Evolutionary conservation across 2,888 invertebrate genomes (phyloP), one percentile per base, ranked within the genome.

Genomic region (Macropis europaea): DNA sequence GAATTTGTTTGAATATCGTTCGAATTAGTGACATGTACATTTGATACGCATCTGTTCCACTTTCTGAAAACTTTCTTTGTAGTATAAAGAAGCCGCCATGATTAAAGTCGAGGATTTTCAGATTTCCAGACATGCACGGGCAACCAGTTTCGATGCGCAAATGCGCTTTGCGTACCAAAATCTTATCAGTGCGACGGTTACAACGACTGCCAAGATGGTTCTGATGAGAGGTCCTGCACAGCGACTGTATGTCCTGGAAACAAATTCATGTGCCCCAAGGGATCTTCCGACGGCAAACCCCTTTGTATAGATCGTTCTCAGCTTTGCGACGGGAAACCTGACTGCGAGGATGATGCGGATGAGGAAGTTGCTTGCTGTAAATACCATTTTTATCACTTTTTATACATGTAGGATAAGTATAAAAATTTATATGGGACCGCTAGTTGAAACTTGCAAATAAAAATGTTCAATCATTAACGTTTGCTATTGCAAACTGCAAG

Each of bases 271-370:
- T 98, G 98, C 85, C 95, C 96, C 0, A 93, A 93, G 72, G 95
- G 96, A 11, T 93, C 93, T 3, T 91, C 93, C 0, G 94, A 93
- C 24, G 94, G 94, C 19, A 92, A 93, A 11, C 95, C 96, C 74
- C 95, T 96, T 88, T 99, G 98, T 88, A 98, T 98, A 70, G 94
- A 96, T 53, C 93, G 95, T 82, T 93, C 95, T 17, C 96, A 96
- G 90, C 92, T 98, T 15, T 99, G 98, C 89, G 97, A 99, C 87
- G 96, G 96, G 0, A 96, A 96, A 87, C 92, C 93, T 73, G 98
- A 99, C 89, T 98, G 98, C 86, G 95, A 95, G 72, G 98, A 98
- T 89, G 95, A 95, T 43, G 95, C 96, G 53, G 98, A 99, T 88
- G 97, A 97, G 89, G 95, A 95, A 85, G 92, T 93, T 5, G 95